Conservation (phyloP, 2,888 invertebrate genomes). For the Paralinhomoeus sp. region DNA sequence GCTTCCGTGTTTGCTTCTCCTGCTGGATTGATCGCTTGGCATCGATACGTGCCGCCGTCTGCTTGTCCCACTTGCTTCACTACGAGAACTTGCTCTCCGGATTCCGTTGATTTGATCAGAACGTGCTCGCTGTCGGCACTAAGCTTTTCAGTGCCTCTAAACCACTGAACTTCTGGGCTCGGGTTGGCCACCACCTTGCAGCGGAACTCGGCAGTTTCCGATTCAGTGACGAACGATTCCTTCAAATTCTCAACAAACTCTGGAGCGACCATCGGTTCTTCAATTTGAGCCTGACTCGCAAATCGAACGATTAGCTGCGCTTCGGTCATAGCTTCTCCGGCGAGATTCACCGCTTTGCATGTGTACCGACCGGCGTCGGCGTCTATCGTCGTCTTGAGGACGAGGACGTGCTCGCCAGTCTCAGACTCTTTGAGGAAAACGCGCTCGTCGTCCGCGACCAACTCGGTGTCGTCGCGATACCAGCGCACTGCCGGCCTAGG, state of each 20-base stretch:
- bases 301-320: no score
- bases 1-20: slow-evolving; percentile 10
- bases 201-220: slow-evolving; percentile 10
- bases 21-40: slow-evolving; percentile 11
- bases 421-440: not conserved
- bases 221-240: slow-evolving; percentile 7
- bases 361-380: slow-evolving; percentile 12
- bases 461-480: slow-evolving; percentile 32
- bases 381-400: slow-evolving; percentile 9
- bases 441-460: not conserved
- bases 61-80: slow-evolving; percentile 10
- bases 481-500: slow-evolving; percentile 49
- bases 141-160: slow-evolving; percentile 15
- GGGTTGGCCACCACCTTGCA: slow-evolving; percentile 37
- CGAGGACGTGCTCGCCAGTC: slow-evolving; percentile 3
- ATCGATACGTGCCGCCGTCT: slow-evolving; percentile 12
- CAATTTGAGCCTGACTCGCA: slow-evolving; percentile 6
- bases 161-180: slow-evolving; percentile 55
- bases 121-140: not conserved
- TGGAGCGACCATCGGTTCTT: slow-evolving; percentile 1
- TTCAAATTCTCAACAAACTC: slow-evolving; percentile 10
- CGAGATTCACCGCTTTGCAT: slow-evolving; percentile 11
- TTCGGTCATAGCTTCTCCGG: slow-evolving; percentile 9
- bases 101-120: not conserved
- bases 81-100: slow-evolving; percentile 4